Evolutionary conservation across 2,797 vertebrate species (phyloP).

Genomic region (Kryptopterus vitreolus): DNA sequence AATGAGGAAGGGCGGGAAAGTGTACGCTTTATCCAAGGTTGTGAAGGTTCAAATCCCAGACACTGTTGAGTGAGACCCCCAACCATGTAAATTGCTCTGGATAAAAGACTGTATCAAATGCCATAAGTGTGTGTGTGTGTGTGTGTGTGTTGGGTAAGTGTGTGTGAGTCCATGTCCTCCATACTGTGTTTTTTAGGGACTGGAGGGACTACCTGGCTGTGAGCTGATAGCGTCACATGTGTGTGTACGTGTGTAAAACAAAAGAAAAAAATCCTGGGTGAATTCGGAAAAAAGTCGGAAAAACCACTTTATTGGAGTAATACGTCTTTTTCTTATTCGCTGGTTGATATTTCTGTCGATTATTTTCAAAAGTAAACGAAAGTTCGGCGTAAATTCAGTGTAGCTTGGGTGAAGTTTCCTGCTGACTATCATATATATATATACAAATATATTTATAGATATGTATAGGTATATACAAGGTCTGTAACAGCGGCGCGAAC

Average conservation of each 20-base stretch:
- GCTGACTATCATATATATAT: slow-evolving; percentile 67
- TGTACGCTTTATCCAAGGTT: too few species aligned
- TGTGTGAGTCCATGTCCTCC: too few species aligned
- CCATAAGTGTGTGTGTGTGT: too few species aligned
- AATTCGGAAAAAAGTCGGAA: slow-evolving; percentile 8
- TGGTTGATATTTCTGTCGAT: slow-evolving; percentile 46
- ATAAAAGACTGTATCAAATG: too few species aligned
- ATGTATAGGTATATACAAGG: slow-evolving; percentile 66
- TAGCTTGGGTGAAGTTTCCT: slow-evolving; percentile 67
- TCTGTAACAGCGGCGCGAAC: slow-evolving; percentile 46
- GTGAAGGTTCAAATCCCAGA: too few species aligned
- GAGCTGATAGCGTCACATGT: neutral
- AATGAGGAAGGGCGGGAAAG: too few species aligned
- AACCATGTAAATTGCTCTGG: too few species aligned
- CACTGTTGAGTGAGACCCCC: too few species aligned
- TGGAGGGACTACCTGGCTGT: too few species aligned
- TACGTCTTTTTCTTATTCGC: slow-evolving; percentile 24
- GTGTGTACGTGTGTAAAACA: neutral
- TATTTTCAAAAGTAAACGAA: slow-evolving; percentile 58
- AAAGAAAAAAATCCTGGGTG: slow-evolving; percentile 28
- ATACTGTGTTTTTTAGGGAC: too few species aligned
- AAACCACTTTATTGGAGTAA: slow-evolving; percentile 39
- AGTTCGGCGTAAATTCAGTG: slow-evolving; percentile 69
- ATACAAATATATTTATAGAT: slow-evolving; percentile 76
- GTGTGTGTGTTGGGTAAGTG: too few species aligned